Conservation (phyloP, 2,888 invertebrate genomes). For the Sipunculus nudus region DNA sequence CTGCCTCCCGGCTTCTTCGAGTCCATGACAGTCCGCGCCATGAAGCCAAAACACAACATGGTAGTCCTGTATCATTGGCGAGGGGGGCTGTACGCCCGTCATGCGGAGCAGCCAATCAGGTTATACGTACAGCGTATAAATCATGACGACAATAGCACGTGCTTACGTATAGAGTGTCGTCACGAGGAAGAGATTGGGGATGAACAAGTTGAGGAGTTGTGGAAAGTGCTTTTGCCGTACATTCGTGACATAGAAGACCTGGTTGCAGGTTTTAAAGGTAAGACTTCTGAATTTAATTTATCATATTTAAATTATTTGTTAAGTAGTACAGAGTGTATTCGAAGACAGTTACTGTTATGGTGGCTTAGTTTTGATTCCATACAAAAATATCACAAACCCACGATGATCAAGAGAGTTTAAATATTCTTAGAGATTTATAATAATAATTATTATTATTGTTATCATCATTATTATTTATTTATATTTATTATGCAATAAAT, state of each 20-base stretch:
- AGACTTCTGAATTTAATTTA: neutral
- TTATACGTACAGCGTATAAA: conserved; percentile 10
- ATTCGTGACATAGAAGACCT: conserved; percentile 57
- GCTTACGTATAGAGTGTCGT: conserved; percentile 26
- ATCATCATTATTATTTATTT: too few species aligned
- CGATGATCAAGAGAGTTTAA: too few species aligned
- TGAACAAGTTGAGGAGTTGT: conserved; percentile 48
- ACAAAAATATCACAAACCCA: too few species aligned
- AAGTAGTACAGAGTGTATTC: neutral
- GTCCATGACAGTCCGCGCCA: conserved; percentile 49
- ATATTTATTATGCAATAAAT: too few species aligned
- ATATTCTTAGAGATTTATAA: too few species aligned
- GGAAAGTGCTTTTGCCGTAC: conserved; percentile 55
- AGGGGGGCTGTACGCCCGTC: conserved; percentile 51
- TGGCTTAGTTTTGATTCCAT: too few species aligned
- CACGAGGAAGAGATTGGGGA: conserved; percentile 29
- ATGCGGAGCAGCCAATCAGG: conserved; percentile 39
- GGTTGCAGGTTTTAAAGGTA: conserved; percentile 53
- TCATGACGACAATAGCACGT: conserved; percentile 38
- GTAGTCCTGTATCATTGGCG: conserved; percentile 53
- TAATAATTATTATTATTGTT: too few species aligned
- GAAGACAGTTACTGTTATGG: too few species aligned
- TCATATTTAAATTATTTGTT: neutral
- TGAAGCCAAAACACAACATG: conserved; percentile 44
- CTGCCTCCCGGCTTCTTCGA: conserved; percentile 61